Percentiles rank a stretch among this genome's conserved stretches.
Conservation (phyloP, 2,113 vertebrate species). For the Camelus bactrianus region DNA sequence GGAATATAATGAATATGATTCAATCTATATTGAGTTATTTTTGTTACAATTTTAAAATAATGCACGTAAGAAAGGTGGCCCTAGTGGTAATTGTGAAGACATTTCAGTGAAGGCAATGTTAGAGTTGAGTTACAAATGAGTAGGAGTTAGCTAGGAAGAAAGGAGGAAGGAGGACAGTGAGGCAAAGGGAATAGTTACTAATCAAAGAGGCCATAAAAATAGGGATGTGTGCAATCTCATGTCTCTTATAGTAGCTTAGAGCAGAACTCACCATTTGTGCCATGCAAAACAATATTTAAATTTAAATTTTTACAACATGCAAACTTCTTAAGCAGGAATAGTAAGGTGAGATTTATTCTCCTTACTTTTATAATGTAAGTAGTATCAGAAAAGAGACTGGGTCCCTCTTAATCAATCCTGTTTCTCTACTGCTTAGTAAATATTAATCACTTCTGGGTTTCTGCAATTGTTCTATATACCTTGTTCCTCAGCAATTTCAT, state of each 20-base stretch:
- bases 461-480: background rate
- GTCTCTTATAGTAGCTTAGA: background rate
- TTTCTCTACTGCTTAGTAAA: background rate
- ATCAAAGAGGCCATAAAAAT: background rate
- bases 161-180: background rate
- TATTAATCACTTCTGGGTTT: background rate
- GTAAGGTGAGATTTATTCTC: background rate
- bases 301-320: background rate
- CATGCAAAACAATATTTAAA: background rate
- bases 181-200: background rate
- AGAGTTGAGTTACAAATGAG: background rate
- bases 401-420: background rate
- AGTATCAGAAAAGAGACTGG: background rate
- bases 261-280: background rate
- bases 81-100: background rate
- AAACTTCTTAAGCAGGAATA: background rate
- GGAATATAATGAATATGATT: background rate
- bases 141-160: background rate
- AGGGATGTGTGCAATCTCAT: background rate
- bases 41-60: background rate
- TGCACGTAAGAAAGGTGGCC: too few relatives aligned
- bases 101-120: background rate
- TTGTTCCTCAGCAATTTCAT: background rate
- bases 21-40: background rate
- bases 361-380: background rate